A percentile compares a stretch with the other conserved stretches of the same genome.
phyloP scores from a whole-genome alignment of 1,140 invertebrate genomes.

The Coptotermes formosanus region DNA sequence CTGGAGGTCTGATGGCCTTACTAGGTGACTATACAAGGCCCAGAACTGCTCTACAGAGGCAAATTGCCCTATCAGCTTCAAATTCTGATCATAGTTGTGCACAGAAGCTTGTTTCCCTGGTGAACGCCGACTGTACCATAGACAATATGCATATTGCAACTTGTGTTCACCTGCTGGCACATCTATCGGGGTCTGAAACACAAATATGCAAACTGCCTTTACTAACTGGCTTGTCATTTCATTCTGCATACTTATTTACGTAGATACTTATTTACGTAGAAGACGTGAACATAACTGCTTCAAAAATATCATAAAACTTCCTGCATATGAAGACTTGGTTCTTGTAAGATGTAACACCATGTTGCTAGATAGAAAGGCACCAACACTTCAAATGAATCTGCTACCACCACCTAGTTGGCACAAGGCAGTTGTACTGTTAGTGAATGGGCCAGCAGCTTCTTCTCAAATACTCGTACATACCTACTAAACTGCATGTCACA shows the following conservation, averaged over 20 bases:
- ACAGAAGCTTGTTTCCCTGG: constrained; percentile 64
- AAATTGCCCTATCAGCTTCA: constrained; percentile 81
- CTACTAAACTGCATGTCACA: too few species aligned
- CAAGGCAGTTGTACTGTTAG: too few species aligned
- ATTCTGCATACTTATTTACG: constrained; percentile 20
- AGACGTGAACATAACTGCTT: constrained; percentile 30
- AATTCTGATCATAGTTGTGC: constrained; percentile 71
- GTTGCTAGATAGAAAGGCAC: too few species aligned
- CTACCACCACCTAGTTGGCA: too few species aligned
- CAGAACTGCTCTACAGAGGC: constrained; percentile 96
- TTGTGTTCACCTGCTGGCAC: constrained; percentile 78
- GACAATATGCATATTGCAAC: constrained; percentile 84
- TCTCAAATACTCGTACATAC: too few species aligned
- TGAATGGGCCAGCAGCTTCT: too few species aligned
- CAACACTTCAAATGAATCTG: too few species aligned
- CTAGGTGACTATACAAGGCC: constrained; percentile 89
- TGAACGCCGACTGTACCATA: constrained; percentile 82
- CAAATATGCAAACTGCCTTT: constrained; percentile 35
- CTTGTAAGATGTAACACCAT: too few species aligned
- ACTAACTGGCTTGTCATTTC: background rate
- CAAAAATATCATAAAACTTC: constrained; percentile 19
- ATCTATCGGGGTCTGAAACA: constrained; percentile 55
- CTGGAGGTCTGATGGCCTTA: constrained; percentile 82
- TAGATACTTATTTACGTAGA: constrained; percentile 19
- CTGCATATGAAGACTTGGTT: too few species aligned